A percentile compares a stretch with the other conserved stretches of the same genome.
Conservation (phyloP, 2,888 invertebrate species). For the Hetaerina titia region DNA sequence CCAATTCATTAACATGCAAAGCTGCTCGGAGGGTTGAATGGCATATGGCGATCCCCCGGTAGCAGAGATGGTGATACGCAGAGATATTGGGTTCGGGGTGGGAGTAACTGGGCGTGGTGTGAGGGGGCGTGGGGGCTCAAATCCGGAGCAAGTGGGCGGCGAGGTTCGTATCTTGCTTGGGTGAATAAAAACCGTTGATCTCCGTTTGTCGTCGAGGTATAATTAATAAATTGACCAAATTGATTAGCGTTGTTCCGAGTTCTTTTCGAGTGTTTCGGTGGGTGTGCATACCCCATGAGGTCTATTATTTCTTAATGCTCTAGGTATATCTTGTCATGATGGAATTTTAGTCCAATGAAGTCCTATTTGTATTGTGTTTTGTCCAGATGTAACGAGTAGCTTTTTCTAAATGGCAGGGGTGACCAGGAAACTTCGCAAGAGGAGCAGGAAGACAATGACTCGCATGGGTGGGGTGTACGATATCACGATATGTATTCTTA, state of each 20-base stretch:
- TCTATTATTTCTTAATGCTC: too few species aligned
- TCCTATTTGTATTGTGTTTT: too few species aligned
- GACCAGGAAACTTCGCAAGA: too few species aligned
- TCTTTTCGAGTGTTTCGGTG: neutral
- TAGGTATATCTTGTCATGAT: too few species aligned
- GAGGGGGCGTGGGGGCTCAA: neutral
- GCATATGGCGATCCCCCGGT: constrained; percentile 14
- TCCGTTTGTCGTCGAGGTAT: neutral
- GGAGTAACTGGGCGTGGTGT: neutral
- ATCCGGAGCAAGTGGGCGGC: neutral
- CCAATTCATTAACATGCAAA: constrained; percentile 62
- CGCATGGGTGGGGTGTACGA: too few species aligned
- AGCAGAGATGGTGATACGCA: neutral
- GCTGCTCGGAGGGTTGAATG: constrained; percentile 40
- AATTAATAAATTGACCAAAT: neutral
- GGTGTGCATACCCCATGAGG: too few species aligned
- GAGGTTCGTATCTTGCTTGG: constrained; percentile 25
- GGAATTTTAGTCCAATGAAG: too few species aligned
- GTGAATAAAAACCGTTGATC: neutral
- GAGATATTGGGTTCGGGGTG: neutral
- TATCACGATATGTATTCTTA: too few species aligned
- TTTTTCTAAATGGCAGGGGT: too few species aligned
- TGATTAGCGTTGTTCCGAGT: neutral
- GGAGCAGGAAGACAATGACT: too few species aligned
- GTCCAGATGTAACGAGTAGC: too few species aligned